phyloP scores from a whole-genome alignment of 2,888 invertebrate genomes.

The Dermolepida albohirtum region DNA sequence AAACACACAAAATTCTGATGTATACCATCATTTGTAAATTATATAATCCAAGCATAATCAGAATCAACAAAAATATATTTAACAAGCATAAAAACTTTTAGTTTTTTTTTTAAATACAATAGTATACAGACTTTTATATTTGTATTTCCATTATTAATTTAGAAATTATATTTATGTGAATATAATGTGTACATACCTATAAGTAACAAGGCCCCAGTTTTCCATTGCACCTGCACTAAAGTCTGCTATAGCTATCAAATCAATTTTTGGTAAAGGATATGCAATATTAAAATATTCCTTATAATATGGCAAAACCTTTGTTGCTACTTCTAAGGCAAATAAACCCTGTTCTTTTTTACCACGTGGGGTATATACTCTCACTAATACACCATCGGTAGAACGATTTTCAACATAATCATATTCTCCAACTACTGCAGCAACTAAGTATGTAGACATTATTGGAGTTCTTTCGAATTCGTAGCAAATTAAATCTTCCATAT shows the following conservation, averaged over 20 bases:
- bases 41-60: too few species aligned
- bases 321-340: constrained; percentile 91
- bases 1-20: too few species aligned
- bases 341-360: constrained; percentile 91
- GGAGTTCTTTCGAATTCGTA: constrained; percentile 85
- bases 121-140: too few species aligned
- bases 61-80: too few species aligned
- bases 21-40: too few species aligned
- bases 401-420: constrained; percentile 90
- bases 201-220: constrained; percentile 95
- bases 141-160: too few species aligned
- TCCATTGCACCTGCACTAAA: constrained; percentile 97
- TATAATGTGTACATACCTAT: constrained; percentile 58
- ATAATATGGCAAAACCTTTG: constrained; percentile 91
- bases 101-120: too few species aligned
- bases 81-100: too few species aligned
- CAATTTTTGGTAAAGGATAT: constrained; percentile 95
- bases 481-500: constrained; percentile 48
- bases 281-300: constrained; percentile 94
- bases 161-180: too few species aligned
- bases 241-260: constrained; percentile 95
- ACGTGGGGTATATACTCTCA: constrained; percentile 85
- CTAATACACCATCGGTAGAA: constrained; percentile 83
- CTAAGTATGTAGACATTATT: constrained; percentile 93
- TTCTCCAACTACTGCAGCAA: constrained; percentile 94